Conservation (phyloP, 2,797 vertebrate species). For the Podarcis siculus region DNA sequence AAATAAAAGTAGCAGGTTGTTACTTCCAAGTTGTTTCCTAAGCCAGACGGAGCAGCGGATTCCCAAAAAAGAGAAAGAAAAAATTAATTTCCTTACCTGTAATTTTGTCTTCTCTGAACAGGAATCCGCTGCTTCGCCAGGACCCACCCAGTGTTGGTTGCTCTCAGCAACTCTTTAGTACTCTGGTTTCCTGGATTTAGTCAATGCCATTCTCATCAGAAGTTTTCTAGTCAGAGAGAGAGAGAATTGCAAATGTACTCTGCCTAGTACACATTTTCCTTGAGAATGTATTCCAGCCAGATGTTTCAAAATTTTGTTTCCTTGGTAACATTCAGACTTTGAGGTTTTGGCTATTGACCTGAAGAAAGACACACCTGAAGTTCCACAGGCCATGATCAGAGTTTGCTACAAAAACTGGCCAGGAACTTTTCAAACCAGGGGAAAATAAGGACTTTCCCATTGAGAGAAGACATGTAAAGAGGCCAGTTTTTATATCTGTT, state of each 20-base stretch:
- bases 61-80: conserved; percentile 75
- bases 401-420: conserved; percentile 29
- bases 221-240: conserved; percentile 76
- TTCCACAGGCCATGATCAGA: conserved; percentile 55
- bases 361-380: conserved; percentile 41
- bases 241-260: conserved; percentile 78
- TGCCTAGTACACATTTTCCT: conserved; percentile 68
- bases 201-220: conserved; percentile 74
- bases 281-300: conserved; percentile 65
- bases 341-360: conserved; percentile 62
- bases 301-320: conserved; percentile 66
- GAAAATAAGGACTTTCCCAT: conserved; percentile 59
- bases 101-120: conserved; percentile 76
- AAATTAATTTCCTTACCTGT: conserved; percentile 71
- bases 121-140: conserved; percentile 72
- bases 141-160: conserved; percentile 74
- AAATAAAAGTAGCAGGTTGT: conserved; percentile 30
- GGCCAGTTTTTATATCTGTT: conserved; percentile 14
- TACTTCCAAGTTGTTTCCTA: conserved; percentile 41
- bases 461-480: conserved; percentile 69
- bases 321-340: conserved; percentile 59
- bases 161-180: conserved; percentile 75
- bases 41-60: conserved; percentile 75
- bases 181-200: conserved; percentile 71
- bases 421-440: conserved; percentile 56